Conservation (phyloP, 2,113 vertebrate genomes). For the Gobiocypris rarus region DNA sequence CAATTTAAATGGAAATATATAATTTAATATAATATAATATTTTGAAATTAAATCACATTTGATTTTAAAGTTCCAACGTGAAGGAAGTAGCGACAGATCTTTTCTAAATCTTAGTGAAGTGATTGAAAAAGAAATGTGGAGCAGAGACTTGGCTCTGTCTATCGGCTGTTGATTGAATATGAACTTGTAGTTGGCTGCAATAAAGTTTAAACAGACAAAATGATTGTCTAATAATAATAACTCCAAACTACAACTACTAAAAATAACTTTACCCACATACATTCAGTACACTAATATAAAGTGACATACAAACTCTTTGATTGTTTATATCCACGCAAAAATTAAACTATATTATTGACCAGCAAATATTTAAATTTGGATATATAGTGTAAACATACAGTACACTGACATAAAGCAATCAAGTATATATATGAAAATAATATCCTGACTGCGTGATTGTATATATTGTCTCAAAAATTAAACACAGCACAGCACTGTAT, state of each 20-base stretch:
- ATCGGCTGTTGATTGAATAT: background rate
- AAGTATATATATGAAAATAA: too few species aligned
- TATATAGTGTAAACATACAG: too few species aligned
- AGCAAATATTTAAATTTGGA: too few species aligned
- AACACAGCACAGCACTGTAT: background rate
- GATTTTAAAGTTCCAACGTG: background rate
- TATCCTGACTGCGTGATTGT: too few species aligned
- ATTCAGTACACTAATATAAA: too few species aligned
- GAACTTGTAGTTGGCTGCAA: background rate
- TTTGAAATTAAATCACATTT: background rate
- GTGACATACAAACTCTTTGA: too few species aligned
- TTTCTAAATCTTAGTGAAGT: background rate
- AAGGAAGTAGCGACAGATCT: background rate
- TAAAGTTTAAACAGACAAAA: background rate
- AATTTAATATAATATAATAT: too few species aligned
- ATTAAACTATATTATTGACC: too few species aligned
- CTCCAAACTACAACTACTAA: too few species aligned
- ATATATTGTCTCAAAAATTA: background rate
- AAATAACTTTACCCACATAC: too few species aligned
- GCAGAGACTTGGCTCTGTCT: background rate
- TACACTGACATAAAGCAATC: too few species aligned
- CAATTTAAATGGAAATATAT: background rate
- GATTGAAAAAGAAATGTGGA: background rate
- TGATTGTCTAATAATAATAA: background rate
- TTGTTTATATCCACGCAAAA: too few species aligned